A percentile compares a stretch with the other conserved stretches of the same genome.
Conservation (phyloP, 2,888 invertebrate species). For the Geotrupes spiniger region DNA sequence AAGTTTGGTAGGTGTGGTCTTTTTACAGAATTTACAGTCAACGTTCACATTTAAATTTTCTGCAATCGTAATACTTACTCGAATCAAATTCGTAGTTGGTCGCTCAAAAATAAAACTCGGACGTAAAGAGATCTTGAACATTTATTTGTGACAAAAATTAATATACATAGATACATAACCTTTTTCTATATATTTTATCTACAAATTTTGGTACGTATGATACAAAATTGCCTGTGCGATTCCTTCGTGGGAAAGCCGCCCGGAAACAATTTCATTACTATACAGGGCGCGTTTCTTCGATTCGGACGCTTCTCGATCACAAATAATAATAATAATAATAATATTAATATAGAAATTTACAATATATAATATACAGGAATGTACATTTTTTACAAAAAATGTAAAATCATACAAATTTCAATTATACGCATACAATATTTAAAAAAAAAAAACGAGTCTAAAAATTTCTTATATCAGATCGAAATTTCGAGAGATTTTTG, state of each 20-base stretch:
- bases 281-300: no score
- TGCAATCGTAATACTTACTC: no score
- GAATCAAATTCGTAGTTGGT: no score
- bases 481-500: conserved; percentile 7
- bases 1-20: no score
- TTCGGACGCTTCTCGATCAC: background rate
- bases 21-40: no score
- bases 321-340: conserved; percentile 25
- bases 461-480: conserved; percentile 5
- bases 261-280: no score
- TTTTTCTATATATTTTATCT: conserved; percentile 25
- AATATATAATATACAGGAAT: conserved; percentile 15
- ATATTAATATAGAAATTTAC: conserved; percentile 20
- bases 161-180: conserved; percentile 37
- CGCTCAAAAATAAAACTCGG: conserved; percentile 2
- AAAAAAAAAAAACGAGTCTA: background rate
- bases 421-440: background rate
- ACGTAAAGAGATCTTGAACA: conserved; percentile 38
- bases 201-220: conserved; percentile 4
- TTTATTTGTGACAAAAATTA: conserved; percentile 51
- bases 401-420: conserved; percentile 14
- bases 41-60: no score
- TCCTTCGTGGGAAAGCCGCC: no score
- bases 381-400: conserved; percentile 16
- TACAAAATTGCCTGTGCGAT: no score